Evolutionary conservation across 2,888 invertebrate species (phyloP).

Genomic region (Perizoma affinitatum): DNA sequence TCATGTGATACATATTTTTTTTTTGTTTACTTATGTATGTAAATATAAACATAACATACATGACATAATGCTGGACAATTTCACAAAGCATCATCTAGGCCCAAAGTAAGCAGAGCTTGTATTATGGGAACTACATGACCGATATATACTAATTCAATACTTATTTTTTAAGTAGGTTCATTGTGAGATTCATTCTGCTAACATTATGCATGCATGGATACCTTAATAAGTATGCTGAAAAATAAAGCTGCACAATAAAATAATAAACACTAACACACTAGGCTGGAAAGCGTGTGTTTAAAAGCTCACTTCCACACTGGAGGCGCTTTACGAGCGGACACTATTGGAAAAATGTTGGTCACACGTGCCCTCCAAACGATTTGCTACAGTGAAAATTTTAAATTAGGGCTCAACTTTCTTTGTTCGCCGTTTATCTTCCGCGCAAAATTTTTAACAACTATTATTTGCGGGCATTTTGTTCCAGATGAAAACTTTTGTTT

Average conservation of each 20-base stretch:
- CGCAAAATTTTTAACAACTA: slow-evolving; percentile 32
- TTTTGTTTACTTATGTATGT: too few relatives aligned
- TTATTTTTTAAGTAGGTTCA: too few relatives aligned
- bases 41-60: too few relatives aligned
- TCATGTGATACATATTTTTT: too few relatives aligned
- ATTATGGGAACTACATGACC: too few relatives aligned
- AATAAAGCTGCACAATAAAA: slow-evolving; percentile 13
- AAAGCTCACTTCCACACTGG: slow-evolving; percentile 43
- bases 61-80: too few relatives aligned
- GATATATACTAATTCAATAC: too few relatives aligned
- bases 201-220: too few relatives aligned
- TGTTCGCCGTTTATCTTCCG: slow-evolving; percentile 34
- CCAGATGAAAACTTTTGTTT: slow-evolving; percentile 13
- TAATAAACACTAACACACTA: slow-evolving; percentile 14
- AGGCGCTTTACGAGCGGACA: slow-evolving; percentile 62
- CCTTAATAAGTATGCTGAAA: not conserved
- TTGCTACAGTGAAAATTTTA: slow-evolving; percentile 44
- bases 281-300: slow-evolving; percentile 48
- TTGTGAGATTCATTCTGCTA: too few relatives aligned
- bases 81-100: too few relatives aligned
- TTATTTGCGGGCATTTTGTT: slow-evolving; percentile 20
- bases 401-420: slow-evolving; percentile 35
- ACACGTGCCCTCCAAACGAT: slow-evolving; percentile 63
- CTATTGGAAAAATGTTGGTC: slow-evolving; percentile 74
- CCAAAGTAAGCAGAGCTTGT: too few relatives aligned